Evolutionary conservation across 2,888 invertebrate genomes (phyloP).

Genomic region (Globia sparganii): DNA sequence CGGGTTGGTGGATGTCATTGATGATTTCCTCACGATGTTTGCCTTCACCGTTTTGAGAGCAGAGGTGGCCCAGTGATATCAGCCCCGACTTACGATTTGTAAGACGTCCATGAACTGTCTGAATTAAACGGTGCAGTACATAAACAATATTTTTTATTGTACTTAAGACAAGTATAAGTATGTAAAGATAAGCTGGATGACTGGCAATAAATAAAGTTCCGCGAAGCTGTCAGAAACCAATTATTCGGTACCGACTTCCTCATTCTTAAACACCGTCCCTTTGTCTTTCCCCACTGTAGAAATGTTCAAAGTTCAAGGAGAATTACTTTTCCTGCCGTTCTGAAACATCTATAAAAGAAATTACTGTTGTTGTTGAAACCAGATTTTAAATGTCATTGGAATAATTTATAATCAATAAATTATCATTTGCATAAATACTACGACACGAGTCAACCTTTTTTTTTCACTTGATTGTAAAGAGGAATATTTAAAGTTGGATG

Average conservation of each 20-base stretch:
- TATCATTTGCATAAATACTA: slow-evolving; percentile 51
- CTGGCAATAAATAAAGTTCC: slow-evolving; percentile 42
- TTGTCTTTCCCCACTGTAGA: slow-evolving; percentile 44
- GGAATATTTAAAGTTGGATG: slow-evolving; percentile 10
- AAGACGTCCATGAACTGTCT: background rate
- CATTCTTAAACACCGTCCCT: slow-evolving; percentile 42
- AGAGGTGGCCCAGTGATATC: background rate
- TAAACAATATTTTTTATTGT: slow-evolving; percentile 35
- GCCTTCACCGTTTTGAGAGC: background rate
- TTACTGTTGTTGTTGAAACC: slow-evolving; percentile 23
- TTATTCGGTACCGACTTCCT: slow-evolving; percentile 55
- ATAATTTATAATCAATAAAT: slow-evolving; percentile 36
- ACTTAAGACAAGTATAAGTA: slow-evolving; percentile 24
- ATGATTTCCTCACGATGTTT: background rate
- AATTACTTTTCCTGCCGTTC: slow-evolving; percentile 38
- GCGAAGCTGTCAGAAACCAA: slow-evolving; percentile 49
- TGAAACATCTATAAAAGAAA: slow-evolving; percentile 24
- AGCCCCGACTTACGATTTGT: background rate
- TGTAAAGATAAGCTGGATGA: slow-evolving; percentile 46
- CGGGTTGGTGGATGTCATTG: background rate
- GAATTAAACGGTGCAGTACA: slow-evolving; percentile 11
- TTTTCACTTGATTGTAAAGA: slow-evolving; percentile 7
- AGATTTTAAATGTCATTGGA: slow-evolving; percentile 54
- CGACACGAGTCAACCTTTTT: slow-evolving; percentile 1
- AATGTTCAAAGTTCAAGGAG: slow-evolving; percentile 58